These are phyloP conservation scores for Streptopelia turtur DNA, from an alignment of 2,797 vertebrate genomes.

Conservation along the genomic window DNA sequence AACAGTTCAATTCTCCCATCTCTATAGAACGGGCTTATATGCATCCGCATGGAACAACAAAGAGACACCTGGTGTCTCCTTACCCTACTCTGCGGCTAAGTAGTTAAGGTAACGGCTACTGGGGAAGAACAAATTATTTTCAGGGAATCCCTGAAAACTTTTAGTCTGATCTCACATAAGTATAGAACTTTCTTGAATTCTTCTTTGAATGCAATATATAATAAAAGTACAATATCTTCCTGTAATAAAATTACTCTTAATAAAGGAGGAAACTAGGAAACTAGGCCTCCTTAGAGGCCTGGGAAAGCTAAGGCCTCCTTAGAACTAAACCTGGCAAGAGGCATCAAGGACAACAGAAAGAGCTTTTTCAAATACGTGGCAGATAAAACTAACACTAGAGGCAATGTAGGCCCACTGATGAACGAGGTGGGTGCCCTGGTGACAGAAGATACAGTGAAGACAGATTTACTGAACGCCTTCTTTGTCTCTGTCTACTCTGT, in stretches of 20 bases:
- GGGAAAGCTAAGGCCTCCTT: too few species aligned
- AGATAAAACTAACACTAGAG: too few species aligned
- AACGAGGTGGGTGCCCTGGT: too few species aligned
- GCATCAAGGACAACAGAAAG: too few species aligned
- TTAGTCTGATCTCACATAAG: background rate
- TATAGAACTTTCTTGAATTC: background rate
- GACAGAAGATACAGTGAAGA: too few species aligned
- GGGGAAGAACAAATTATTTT: background rate
- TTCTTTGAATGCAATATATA: background rate
- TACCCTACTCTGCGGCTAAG: background rate
- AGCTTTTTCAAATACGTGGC: too few species aligned
- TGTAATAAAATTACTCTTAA: background rate
- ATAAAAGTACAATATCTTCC: background rate
- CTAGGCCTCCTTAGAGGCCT: too few species aligned
- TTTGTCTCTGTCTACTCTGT: too few species aligned
- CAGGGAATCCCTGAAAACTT: background rate
- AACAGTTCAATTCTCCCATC: background rate
- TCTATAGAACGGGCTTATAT: background rate
- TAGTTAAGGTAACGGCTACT: background rate
- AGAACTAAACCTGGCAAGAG: too few species aligned
- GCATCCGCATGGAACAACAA: background rate
- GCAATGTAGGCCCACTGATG: too few species aligned
- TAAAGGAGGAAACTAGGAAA: background rate
- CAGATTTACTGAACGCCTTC: too few species aligned
- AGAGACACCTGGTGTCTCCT: background rate